Base-by-base conservation (phyloP, 2,797 vertebrate species). In the Acipenser transmontanus region DNA sequence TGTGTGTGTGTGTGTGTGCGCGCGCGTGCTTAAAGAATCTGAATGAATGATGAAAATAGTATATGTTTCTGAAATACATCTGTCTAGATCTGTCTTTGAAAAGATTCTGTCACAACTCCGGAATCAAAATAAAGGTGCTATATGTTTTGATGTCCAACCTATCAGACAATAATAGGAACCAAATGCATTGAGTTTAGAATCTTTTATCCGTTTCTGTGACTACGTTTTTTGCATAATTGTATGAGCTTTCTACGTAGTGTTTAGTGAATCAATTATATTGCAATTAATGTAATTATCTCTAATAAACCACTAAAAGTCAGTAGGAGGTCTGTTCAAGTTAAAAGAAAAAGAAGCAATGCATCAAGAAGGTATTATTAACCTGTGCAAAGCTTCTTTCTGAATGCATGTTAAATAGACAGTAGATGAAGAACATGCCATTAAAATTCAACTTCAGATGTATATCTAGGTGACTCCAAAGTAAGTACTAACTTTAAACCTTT, bases 271-370 rank as follows among this genome's bases (percentile, higher is more conserved):
- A 89, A 91, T 92, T 91, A 91, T 89, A 91, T 92, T 89, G 88
- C 89, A 92, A 91, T 92, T 91, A 90, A 92, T 89, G 90, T 88
- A 91, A 91, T 92, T 91, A 92, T 88, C 87, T 88, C 84, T 88
- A 89, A 90, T 91, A 90, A 91, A 90, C 87, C 83, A 87, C 88
- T 89, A 92, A 88, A 90, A 90, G 89, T 91, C 89, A 88, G 89
- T 88, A 86, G 88, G 89, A 91, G 88, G 89, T 84, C 89, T 90
- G 89, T 85, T 90, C 88, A 88, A 87, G 85, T 88, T 85, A 87
- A 87, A 80, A 87, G 83, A 89, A 89, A 87, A 63, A 54, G 87
- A 85, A 82, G 72, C 78, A 87, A 84, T 83, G 83, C 84, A 85
- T 87, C 81, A 85, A 81, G 80, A 87, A 90, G 87, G 88, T 92